These are phyloP conservation scores for Phaedon cochleariae DNA, from an alignment of 2,888 invertebrate genomes.

Conservation along the genomic window DNA sequence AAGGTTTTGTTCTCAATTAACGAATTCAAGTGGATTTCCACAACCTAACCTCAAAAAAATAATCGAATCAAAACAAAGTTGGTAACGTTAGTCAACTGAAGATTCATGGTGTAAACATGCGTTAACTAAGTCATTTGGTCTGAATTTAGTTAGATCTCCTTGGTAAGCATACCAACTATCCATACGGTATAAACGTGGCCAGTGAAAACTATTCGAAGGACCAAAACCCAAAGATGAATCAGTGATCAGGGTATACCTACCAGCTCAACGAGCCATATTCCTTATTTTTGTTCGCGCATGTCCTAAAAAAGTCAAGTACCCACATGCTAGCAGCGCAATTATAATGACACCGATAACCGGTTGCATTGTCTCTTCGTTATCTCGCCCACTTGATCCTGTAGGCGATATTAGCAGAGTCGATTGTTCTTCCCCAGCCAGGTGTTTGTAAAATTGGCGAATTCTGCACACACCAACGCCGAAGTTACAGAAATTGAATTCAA, in stretches of 20 bases:
- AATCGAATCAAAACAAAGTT: no score
- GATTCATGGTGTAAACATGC: no score
- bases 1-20: no score
- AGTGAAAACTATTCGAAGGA: background rate
- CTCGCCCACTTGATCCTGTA: slow-evolving; percentile 29
- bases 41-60: no score
- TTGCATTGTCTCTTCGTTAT: slow-evolving; percentile 36
- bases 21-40: no score
- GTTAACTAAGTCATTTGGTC: no score
- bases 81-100: no score
- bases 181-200: no score
- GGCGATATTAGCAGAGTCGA: slow-evolving; percentile 28
- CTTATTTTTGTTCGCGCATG: background rate
- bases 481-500: no score
- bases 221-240: background rate
- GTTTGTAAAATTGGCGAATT: slow-evolving; percentile 5
- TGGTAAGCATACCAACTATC: no score
- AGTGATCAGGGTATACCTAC: no score
- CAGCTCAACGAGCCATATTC: background rate
- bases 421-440: slow-evolving; percentile 28
- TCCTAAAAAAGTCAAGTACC: slow-evolving; percentile 18
- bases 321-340: slow-evolving; percentile 31
- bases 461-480: slow-evolving; percentile 24
- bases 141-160: no score
- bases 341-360: slow-evolving; percentile 28